Evolutionary conservation across 2,113 vertebrate species (phyloP), one percentile per base, ranked within the genome.

Genomic region (Indicator indicator): DNA sequence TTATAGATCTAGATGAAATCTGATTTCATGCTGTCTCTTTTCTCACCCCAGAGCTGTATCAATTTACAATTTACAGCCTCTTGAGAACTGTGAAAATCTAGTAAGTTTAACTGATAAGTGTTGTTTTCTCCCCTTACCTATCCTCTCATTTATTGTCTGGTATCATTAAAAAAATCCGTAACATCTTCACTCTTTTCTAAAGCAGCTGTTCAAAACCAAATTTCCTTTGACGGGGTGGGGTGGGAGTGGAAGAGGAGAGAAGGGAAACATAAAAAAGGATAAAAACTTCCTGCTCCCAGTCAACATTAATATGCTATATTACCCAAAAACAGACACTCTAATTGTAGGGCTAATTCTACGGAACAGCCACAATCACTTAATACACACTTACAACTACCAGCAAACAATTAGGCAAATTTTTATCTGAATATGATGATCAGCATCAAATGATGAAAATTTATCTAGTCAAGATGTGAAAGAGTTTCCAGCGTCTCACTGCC

Each of bases 51-150:
- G 59, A 19, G 30, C 1, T 72, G 21, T 76, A 93, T 54, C 63
- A 75, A 64, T 78, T 92, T 83, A 65, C 50, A 86, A 38, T 71
- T 76, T 72, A 54, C 15, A 95, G 77, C 18, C 77, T 78, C 87
- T 59, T 76, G 81, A 90, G 83, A 89, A 83, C 50, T 81, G 38
- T 88, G 67, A 91, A 93, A 90, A 73, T 86, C 68, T 78, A 83
- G 1, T 65, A 92, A 82, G 71, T 79, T 86, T 87, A 91, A 73
- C 52, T 78, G 74, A 83, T 89, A 68, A 69, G 20, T 2, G 56
- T 38, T 90, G 36, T 63, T 90, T 90, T 90, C 59, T 79, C 11
- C 36, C 32, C 60, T 67, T 76, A 67, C 5, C 24, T 90, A 85
- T 65, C n/a, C 77, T 73, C 40, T 89, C 83, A 62, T 58, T 89